A percentile compares a stretch with the other conserved stretches of the same genome.
Evolutionary conservation across 2,888 invertebrate species (phyloP).

Genomic region (Parnassius orleans): DNA sequence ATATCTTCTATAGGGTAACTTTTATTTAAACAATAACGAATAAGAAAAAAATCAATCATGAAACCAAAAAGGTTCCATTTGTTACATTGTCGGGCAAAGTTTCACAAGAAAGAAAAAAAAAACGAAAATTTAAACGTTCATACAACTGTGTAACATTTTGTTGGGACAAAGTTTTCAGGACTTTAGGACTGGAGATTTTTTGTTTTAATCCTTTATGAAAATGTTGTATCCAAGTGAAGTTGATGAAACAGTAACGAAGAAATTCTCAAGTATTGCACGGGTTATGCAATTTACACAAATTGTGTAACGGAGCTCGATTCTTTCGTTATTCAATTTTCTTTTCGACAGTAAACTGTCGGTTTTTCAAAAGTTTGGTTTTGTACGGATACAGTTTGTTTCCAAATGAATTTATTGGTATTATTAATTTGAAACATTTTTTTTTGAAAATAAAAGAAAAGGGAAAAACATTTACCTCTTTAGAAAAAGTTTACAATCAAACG

Average conservation of each 20-base stretch:
- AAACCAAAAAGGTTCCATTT: slow-evolving; percentile 1
- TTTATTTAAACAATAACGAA: no score
- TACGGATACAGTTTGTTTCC: slow-evolving; percentile 8
- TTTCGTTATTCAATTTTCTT: slow-evolving; percentile 16
- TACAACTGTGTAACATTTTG: slow-evolving; percentile 11
- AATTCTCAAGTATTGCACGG: slow-evolving; percentile 5
- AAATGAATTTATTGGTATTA: no score
- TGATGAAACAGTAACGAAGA: background rate
- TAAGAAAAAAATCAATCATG: background rate
- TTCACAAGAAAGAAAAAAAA: slow-evolving; percentile 4
- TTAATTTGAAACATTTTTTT: no score
- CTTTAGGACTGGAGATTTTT: background rate
- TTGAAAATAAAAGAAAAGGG: no score
- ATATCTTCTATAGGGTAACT: no score
- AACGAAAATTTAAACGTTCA: background rate
- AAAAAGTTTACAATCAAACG: no score
- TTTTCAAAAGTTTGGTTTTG: slow-evolving; percentile 12
- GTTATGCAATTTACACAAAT: slow-evolving; percentile 13
- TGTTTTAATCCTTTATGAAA: slow-evolving; percentile 5
- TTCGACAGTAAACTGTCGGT: background rate
- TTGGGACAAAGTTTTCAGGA: background rate
- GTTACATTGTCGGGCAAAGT: slow-evolving; percentile 5
- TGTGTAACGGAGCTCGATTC: slow-evolving; percentile 5
- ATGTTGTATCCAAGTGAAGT: slow-evolving; percentile 8
- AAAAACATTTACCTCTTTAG: no score